These are phyloP conservation scores for Eupithecia dodoneata DNA, from an alignment of 2,888 invertebrate genomes.

Conservation along the genomic window DNA sequence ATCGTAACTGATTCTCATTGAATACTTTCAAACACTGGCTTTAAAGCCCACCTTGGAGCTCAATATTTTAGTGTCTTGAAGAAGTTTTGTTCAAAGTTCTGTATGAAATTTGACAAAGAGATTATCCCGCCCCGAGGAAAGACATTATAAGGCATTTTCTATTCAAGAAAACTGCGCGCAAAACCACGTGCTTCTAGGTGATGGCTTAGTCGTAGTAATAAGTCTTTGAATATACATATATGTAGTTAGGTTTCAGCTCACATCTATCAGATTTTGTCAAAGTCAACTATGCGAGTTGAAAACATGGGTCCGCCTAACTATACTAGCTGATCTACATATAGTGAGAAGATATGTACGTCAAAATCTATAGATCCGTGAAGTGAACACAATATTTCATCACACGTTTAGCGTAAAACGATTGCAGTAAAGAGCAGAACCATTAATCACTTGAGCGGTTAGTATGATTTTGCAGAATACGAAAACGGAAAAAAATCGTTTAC, in stretches of 20 bases:
- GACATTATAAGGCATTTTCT: not conserved
- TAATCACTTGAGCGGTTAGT: constrained; percentile 22
- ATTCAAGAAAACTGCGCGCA: too few species aligned
- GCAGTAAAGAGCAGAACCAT: constrained; percentile 36
- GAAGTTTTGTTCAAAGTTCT: not conserved
- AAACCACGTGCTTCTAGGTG: too few species aligned
- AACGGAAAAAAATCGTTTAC: too few species aligned
- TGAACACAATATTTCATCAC: constrained; percentile 32
- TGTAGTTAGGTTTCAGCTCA: too few species aligned
- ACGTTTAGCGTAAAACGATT: constrained; percentile 28
- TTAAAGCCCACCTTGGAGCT: constrained; percentile 60
- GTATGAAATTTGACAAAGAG: not conserved
- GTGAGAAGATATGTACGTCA: not conserved
- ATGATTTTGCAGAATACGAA: not conserved
- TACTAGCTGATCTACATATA: too few species aligned
- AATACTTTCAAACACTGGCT: not conserved
- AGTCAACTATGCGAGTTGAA: too few species aligned
- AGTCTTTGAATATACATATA: too few species aligned
- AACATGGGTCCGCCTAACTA: too few species aligned
- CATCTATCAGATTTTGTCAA: too few species aligned
- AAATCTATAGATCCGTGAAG: not conserved
- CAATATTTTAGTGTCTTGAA: not conserved
- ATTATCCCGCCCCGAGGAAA: not conserved
- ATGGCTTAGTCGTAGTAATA: too few species aligned
- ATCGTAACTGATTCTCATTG: constrained; percentile 47